Evolutionary conservation across 2,888 invertebrate genomes (phyloP).

Genomic region (Willowsia nigromaculata): DNA sequence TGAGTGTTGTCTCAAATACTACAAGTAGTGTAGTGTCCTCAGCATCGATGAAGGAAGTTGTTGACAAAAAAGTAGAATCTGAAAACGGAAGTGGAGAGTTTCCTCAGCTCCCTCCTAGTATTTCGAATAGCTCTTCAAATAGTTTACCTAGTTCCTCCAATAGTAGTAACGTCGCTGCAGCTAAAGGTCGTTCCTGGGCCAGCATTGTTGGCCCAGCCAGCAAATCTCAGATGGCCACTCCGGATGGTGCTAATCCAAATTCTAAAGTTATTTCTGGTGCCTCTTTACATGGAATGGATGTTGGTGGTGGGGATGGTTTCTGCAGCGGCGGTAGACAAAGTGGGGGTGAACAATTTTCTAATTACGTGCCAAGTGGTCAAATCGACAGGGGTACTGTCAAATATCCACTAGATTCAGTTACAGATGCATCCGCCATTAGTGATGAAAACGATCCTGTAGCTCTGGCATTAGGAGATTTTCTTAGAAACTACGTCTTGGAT

Average conservation of each 20-base stretch:
- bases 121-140: background rate
- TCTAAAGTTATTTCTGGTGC: slow-evolving; percentile 40
- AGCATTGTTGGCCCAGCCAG: slow-evolving; percentile 77
- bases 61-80: slow-evolving; percentile 46
- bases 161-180: background rate
- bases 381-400: slow-evolving; percentile 17
- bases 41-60: background rate
- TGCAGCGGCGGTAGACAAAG: background rate
- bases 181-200: slow-evolving; percentile 76
- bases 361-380: slow-evolving; percentile 67
- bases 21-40: slow-evolving; percentile 20
- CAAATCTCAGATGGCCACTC: slow-evolving; percentile 59
- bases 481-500: slow-evolving; percentile 88
- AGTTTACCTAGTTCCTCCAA: slow-evolving; percentile 25
- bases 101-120: slow-evolving; percentile 65
- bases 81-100: slow-evolving; percentile 64
- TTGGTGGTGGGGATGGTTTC: slow-evolving; percentile 50
- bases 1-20: slow-evolving; percentile 62
- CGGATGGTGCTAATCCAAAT: slow-evolving; percentile 66
- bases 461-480: slow-evolving; percentile 85
- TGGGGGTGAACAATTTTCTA: slow-evolving; percentile 19
- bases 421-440: slow-evolving; percentile 37
- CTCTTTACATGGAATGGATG: slow-evolving; percentile 41
- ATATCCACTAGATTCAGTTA: background rate
- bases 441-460: slow-evolving; percentile 78